Base-by-base conservation (phyloP, 2,888 invertebrate species). In the Melitaea athalia region DNA sequence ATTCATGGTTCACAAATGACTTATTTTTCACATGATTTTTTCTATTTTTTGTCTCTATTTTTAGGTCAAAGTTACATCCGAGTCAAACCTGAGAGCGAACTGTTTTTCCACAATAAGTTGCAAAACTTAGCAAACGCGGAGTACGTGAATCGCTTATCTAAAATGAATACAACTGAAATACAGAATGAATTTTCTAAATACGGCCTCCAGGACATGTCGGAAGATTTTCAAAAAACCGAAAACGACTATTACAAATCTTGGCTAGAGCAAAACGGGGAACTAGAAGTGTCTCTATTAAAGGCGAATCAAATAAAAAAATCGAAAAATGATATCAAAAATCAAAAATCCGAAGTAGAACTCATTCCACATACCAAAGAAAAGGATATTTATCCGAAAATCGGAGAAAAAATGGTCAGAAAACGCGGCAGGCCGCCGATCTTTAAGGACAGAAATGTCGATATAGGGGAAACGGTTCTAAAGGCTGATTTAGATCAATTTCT, bases 401-500 rank as follows among this genome's bases (percentile, higher is more conserved):
- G 76, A 74, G 91, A 89, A 53, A 91, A 89, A 75, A 66, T 82
- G 63, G 84, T 87, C 2, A 76, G 90, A 0, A 77, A 88, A 14
- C 79, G 92, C 8, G 92, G 92, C 0, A 75, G 92, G 0, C 92
- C 92, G 14, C 92, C 92, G 0, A 87, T 92, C 72, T 92, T 92
- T 67, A 92, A 91, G 70, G 92, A 92, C 70, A 87, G 85, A 67
- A 89, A 89, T 71, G 78, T 91, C 1, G 92, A 93, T 72, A 88
- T 93, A 2, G 89, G 90, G 0, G 93, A 93, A 69, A 89, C 89
- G 0, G 88, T 92, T 11, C 72, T 93, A 14, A 93, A 93, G 73
- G 89, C 92, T 12, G 93, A 93, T 79, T 75, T 93, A 74, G 93
- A 93, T 70, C 93, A 93, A 78, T 93, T 93, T 75, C 76, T 93